Base-by-base conservation (phyloP, 1,140 invertebrate species). In the Galleria mellonella region DNA sequence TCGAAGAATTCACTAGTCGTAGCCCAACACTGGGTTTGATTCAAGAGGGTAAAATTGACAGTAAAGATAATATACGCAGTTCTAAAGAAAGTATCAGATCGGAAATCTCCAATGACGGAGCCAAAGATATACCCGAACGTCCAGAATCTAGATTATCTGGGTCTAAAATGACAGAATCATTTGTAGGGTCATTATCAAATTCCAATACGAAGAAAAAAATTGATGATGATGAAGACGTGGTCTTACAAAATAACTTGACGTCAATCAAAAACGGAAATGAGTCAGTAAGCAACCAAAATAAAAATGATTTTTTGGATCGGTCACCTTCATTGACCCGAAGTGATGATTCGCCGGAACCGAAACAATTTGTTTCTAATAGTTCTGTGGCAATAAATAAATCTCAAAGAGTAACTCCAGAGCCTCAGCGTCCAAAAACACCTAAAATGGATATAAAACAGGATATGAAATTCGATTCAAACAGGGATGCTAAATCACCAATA, bases 131-230 rank as follows among this genome's bases (percentile, higher is more conserved):
- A 27, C 31, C 54, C 23, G 83, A 87, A 1, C 73, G 86, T 4
- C 79, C 86, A 10, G 86, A 87, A 55, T 86, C 84, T 3, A 72
- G 83, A 10, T 47, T 87, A 5, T 70, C 79, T 30, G 79, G 72
- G 17, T 73, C 83, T 9, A 86, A 76, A 69, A 87, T 87, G 83
- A 78, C 77, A 27, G 86, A 87, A 60, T 87, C 84, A 9, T 75
- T 87, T 37, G 86, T 87, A 45, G 82, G 83, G 17, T 77, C 77
- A 28, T 51, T 86, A 37, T 56, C 74, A 45, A 77, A 56, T 36
- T 41, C 64, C 51, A 59, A 51, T 29, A 48, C 56, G 27, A 78
- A 76, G 44, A 87, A 84, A 48, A 79, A 71, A 40, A 12, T 43
- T 32, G 78, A 84, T 46, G 82, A 87, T 45, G 77, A 86, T 47